Percentiles rank a stretch among this genome's conserved stretches.
These are phyloP conservation scores for Microcebus lehilahytsara DNA, from an alignment of 2,113 vertebrate species.

Conservation along the genomic window DNA sequence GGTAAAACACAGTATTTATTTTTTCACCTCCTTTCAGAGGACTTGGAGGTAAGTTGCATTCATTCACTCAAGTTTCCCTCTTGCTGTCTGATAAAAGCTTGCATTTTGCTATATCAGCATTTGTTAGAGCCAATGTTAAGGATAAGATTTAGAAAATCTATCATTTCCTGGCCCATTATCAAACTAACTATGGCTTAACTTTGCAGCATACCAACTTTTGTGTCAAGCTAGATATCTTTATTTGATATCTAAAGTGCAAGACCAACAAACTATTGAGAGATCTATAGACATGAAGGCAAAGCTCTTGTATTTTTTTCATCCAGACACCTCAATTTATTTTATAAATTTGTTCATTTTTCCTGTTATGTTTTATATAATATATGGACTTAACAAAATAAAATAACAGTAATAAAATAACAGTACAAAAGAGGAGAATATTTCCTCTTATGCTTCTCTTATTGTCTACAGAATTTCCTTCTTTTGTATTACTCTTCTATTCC, in stretches of 20 bases:
- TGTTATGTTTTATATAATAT: conserved; percentile 86
- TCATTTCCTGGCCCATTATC: conserved; percentile 68
- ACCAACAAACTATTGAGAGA: conserved; percentile 69
- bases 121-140: conserved; percentile 80
- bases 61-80: conserved; percentile 78
- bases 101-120: conserved; percentile 78
- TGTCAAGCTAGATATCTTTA: conserved; percentile 74
- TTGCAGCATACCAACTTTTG: conserved; percentile 78
- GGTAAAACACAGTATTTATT: conserved; percentile 83
- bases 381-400: conserved; percentile 86
- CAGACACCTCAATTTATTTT: conserved; percentile 79
- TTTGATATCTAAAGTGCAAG: conserved; percentile 77
- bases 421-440: conserved; percentile 79
- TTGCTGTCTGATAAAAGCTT: conserved; percentile 79
- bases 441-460: conserved; percentile 81
- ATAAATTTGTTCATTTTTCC: conserved; percentile 80
- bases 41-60: conserved; percentile 80
- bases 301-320: conserved; percentile 77
- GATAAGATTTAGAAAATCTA: conserved; percentile 77
- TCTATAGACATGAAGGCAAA: conserved; percentile 71
- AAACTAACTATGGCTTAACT: conserved; percentile 78
- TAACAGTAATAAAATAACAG: conserved; percentile 82
- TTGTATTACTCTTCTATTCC: conserved; percentile 31
- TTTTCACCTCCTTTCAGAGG: conserved; percentile 81
- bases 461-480: conserved; percentile 57